Evolutionary conservation across 2,888 invertebrate genomes (phyloP).

Genomic region (Unio pictorum): DNA sequence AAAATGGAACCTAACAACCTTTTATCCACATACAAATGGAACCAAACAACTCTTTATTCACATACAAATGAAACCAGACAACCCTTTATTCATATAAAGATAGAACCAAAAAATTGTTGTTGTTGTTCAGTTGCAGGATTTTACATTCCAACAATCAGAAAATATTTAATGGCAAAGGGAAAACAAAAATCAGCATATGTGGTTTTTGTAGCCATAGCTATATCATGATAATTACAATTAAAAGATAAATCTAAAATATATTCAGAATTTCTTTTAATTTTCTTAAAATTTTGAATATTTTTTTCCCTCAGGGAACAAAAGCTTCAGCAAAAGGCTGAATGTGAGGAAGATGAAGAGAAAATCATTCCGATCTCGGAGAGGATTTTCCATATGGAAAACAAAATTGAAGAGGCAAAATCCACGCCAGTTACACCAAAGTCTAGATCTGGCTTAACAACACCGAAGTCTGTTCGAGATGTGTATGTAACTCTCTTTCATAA

Average conservation of each 20-base stretch:
- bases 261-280: background rate
- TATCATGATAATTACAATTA: too few species aligned
- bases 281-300: background rate
- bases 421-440: slow-evolving; percentile 49
- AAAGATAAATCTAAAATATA: background rate
- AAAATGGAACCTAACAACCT: too few species aligned
- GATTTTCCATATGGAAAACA: slow-evolving; percentile 82
- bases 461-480: slow-evolving; percentile 47
- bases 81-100: too few species aligned
- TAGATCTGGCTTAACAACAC: slow-evolving; percentile 57
- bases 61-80: too few species aligned
- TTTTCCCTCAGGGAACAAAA: background rate
- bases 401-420: slow-evolving; percentile 77
- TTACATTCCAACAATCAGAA: too few species aligned
- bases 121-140: too few species aligned
- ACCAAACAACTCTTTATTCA: too few species aligned
- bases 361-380: slow-evolving; percentile 57
- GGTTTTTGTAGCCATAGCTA: too few species aligned
- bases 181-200: too few species aligned
- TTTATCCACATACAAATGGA: too few species aligned
- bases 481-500: slow-evolving; percentile 14
- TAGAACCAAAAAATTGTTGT: too few species aligned
- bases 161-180: too few species aligned
- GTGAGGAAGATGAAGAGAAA: slow-evolving; percentile 24
- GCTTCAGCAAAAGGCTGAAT: slow-evolving; percentile 13